Evolutionary conservation across 2,797 vertebrate species (phyloP).

Genomic region (Apogon hyalosoma): DNA sequence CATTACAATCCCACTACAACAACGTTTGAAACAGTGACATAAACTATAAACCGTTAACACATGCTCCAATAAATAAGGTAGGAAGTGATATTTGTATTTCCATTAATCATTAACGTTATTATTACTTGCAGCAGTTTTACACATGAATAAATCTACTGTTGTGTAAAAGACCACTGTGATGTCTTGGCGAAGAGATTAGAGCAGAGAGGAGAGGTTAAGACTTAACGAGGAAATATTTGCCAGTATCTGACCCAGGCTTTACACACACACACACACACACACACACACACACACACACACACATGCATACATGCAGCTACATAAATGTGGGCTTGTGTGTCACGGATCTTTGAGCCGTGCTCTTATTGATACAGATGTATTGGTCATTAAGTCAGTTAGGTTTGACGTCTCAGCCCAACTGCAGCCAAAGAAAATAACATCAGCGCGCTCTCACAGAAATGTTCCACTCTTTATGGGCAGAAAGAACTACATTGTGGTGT

Average conservation of each 20-base stretch:
- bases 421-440: slow-evolving; percentile 84
- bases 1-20: not conserved
- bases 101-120: slow-evolving; percentile 55
- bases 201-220: slow-evolving; percentile 60
- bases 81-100: slow-evolving; percentile 30
- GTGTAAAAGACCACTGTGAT: slow-evolving; percentile 44
- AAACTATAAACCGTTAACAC: not conserved
- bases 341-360: slow-evolving; percentile 62
- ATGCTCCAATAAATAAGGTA: slow-evolving; percentile 33
- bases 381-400: slow-evolving; percentile 83
- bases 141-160: slow-evolving; percentile 55
- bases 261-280: slow-evolving; percentile 24
- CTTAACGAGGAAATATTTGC: slow-evolving; percentile 66
- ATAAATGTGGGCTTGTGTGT: slow-evolving; percentile 73
- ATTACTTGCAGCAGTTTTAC: slow-evolving; percentile 59
- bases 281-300: slow-evolving; percentile 7
- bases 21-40: not conserved
- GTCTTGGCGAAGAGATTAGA: slow-evolving; percentile 67
- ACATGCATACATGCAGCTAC: slow-evolving; percentile 30
- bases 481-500: slow-evolving; percentile 63
- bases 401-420: slow-evolving; percentile 73
- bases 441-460: slow-evolving; percentile 69
- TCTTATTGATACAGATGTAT: slow-evolving; percentile 82
- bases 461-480: slow-evolving; percentile 70
- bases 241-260: slow-evolving; percentile 65